These are phyloP conservation scores for Mythimna vitellina DNA, from an alignment of 2,888 invertebrate species.

Conservation along the genomic window DNA sequence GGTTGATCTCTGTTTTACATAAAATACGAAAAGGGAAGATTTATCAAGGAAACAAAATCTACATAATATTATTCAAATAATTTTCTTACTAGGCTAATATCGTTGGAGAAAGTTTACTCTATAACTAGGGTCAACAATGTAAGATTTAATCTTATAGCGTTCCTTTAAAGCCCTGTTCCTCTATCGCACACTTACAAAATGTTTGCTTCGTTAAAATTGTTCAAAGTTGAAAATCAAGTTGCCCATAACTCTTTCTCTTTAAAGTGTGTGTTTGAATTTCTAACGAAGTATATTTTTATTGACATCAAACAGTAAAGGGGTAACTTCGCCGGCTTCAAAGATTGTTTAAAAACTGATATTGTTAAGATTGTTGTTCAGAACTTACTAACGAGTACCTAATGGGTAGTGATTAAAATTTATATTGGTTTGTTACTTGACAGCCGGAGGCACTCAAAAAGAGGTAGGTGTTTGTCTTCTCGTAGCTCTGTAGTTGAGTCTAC, in stretches of 20 bases:
- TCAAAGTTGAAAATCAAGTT: conserved; percentile 48
- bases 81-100: conserved; percentile 24
- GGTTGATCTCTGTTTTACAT: background rate
- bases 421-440: conserved; percentile 19
- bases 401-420: conserved; percentile 37
- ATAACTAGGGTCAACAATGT: conserved; percentile 34
- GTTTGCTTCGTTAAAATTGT: conserved; percentile 34
- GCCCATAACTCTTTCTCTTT: conserved; percentile 40
- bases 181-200: conserved; percentile 16
- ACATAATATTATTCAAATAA: conserved; percentile 12
- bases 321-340: conserved; percentile 31
- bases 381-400: conserved; percentile 19
- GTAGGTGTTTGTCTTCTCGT: too few species aligned
- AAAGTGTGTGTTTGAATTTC: conserved; percentile 48
- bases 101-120: conserved; percentile 11
- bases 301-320: conserved; percentile 40
- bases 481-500: background rate
- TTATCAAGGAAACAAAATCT: background rate
- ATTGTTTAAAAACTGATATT: conserved; percentile 43
- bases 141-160: conserved; percentile 44
- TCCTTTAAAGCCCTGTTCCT: conserved; percentile 16
- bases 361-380: conserved; percentile 45
- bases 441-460: conserved; percentile 16
- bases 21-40: conserved; percentile 6
- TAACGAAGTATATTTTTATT: conserved; percentile 48